Base-by-base conservation (phyloP, 2,888 invertebrate genomes). In the Cordilura impudica region DNA sequence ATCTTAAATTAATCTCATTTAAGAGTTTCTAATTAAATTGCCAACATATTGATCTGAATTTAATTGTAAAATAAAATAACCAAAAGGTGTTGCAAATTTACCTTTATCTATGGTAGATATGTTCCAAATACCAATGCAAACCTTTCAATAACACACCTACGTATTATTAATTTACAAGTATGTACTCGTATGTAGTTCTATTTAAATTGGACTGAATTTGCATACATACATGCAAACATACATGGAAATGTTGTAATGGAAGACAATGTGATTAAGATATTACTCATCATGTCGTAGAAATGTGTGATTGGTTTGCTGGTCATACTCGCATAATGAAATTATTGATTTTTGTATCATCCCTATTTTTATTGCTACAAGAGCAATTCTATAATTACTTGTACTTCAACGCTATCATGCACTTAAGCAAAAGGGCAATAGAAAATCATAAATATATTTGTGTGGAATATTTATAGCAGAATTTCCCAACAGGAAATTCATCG, bases 241-340 rank as follows among this genome's bases (percentile, higher is more conserved):
- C n/a, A 31, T 2, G 2, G 31, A 8, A 31, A 5, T 31, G 26
- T 26, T n/a, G 35, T 39, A 39, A 39, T n/a, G 35, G n/a, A 39
- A 39, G 35, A 39, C 35, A 39, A 39, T 39, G n/a, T 39, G 35
- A 39, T 39, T 39, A n/a, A 39, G 14, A 39, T 2, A 12, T 5
- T 39, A 39, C 35, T 39, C 35, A n/a, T 31, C n/a, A 31, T 39
- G 35, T n/a, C 35, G 12, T 39, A n/a, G n/a, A n/a, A 39, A 54
- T 61, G 45, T 58, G 19, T 43, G 65, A 60, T 65, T 58, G 39
- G 39, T 51, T 65, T 60, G n/a, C n/a, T 39, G 35, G 35, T 26
- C 26, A 61, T 61, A n/a, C n/a, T n/a, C n/a, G n/a, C n/a, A 53
- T 61, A 67, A 74, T 67, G 35, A 60, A 61, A 67, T 67, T 74